Conservation (phyloP, 2,113 vertebrate genomes). For the Himantopus leucocephalus region DNA sequence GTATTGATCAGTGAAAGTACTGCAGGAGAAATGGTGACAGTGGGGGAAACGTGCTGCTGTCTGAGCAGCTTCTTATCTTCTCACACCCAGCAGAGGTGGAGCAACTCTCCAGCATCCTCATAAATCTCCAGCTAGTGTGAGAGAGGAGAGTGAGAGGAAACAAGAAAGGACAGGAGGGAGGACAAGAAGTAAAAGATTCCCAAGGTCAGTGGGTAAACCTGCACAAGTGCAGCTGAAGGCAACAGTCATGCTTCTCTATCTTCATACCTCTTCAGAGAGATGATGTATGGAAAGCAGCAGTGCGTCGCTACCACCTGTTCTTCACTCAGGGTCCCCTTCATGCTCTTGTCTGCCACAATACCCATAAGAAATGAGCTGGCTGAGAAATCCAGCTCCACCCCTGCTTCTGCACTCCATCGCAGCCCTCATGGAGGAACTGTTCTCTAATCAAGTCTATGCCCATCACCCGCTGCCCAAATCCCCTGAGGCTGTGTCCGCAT, state of each 20-base stretch:
- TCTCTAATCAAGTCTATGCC: background rate
- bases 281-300: background rate
- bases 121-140: background rate
- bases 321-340: background rate
- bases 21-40: constrained; percentile 45
- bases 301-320: background rate
- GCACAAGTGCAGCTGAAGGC: background rate
- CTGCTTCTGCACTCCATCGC: background rate
- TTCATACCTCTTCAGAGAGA: background rate
- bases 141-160: background rate
- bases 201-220: background rate
- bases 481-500: background rate
- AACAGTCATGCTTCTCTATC: background rate
- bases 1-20: constrained; percentile 53
- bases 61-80: constrained; percentile 12
- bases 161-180: background rate
- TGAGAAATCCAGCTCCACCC: background rate
- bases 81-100: background rate
- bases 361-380: background rate
- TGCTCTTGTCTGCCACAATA: background rate
- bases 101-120: background rate
- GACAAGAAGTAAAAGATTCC: background rate
- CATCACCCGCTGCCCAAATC: background rate
- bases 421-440: background rate
- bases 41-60: background rate